Evolutionary conservation across 2,113 vertebrate species (phyloP).

Genomic region (Phrynosoma blainvillii): DNA sequence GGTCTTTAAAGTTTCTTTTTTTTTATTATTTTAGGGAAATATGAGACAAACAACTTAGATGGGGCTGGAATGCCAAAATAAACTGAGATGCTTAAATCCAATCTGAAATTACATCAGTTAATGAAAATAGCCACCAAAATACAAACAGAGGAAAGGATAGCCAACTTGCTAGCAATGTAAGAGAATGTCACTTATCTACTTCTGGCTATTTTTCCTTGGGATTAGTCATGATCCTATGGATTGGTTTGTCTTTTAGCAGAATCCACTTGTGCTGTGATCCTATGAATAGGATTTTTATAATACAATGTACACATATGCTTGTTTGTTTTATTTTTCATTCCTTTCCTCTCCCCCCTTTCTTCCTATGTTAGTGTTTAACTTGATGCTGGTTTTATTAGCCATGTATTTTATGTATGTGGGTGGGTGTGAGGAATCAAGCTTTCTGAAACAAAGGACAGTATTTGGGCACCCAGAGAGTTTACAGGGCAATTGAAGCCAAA

Average conservation of each 20-base stretch:
- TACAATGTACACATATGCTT: constrained; percentile 17
- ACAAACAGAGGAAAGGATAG: constrained; percentile 29
- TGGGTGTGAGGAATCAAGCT: constrained; percentile 32
- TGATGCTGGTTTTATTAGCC: constrained; percentile 56
- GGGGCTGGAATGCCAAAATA: constrained; percentile 29
- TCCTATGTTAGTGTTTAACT: constrained; percentile 25
- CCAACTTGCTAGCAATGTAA: constrained; percentile 61
- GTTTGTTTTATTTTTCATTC: constrained; percentile 28
- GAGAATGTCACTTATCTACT: constrained; percentile 53
- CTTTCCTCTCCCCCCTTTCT: constrained; percentile 33
- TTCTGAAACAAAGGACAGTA: constrained; percentile 41
- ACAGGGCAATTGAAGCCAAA: constrained; percentile 55
- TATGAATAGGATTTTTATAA: too few relatives aligned
- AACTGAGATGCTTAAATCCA: constrained; percentile 35
- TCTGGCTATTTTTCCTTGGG: constrained; percentile 56
- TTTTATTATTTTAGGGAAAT: constrained; percentile 27
- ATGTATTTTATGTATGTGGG: constrained; percentile 19
- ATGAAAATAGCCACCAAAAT: constrained; percentile 29
- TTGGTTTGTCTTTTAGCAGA: constrained; percentile 24
- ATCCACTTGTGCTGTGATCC: too few relatives aligned
- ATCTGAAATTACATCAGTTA: constrained; percentile 43
- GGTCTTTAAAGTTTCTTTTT: neutral
- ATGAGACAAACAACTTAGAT: neutral
- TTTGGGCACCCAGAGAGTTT: constrained; percentile 45
- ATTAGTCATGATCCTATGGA: constrained; percentile 63